Evolutionary conservation across 2,113 vertebrate genomes (phyloP), one percentile per base, ranked within the genome.

Genomic region (cattle (Bos taurus)): DNA sequence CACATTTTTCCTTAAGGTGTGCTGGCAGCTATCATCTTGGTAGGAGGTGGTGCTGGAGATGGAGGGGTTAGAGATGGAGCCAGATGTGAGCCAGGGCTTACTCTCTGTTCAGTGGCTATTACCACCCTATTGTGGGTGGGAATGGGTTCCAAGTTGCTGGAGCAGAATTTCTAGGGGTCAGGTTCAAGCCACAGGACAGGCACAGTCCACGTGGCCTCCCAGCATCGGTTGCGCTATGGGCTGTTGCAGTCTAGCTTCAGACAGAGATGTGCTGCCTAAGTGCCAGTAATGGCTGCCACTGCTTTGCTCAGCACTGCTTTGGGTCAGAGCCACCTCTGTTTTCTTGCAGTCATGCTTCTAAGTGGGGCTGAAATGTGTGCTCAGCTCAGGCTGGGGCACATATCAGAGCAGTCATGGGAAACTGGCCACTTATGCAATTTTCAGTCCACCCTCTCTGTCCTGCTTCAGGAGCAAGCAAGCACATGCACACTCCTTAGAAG

Each of bases 151-250:
- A 52, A 54, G 30, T n/a, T 54, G 30, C 80, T 82, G 10, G 30
- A 54, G 50, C 19, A n/a, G 50, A 82, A 82, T 33, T 11, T 50
- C 48, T n/a, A 52, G 50, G 48, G 48, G 3, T 52, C 19, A 33
- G 26, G 30, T 54, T 52, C 30, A 54, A 82, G 19, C 11, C 80
- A 82, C 6, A 54, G 80, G 50, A 33, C 19, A 82, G 30, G 30
- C 19, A 52, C 14, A 33, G 17, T 33, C 30, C 48, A 54, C 2
- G 2, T 13, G 3, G 48, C 17, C 19, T n/a, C 48, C 48, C 19
- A n/a, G 6, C 19, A n/a, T 82, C 0, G 3, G 48, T 54, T n/a
- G 30, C 0, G 0, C 48, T n/a, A 1, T 82, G 30, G 50, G 50
- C 48, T n/a, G 11, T 82, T 50, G 30, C 30, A n/a, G 1, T 82